These are phyloP conservation scores for Lepidurus packardi DNA, from an alignment of 1,140 invertebrate species.

Conservation along the genomic window DNA sequence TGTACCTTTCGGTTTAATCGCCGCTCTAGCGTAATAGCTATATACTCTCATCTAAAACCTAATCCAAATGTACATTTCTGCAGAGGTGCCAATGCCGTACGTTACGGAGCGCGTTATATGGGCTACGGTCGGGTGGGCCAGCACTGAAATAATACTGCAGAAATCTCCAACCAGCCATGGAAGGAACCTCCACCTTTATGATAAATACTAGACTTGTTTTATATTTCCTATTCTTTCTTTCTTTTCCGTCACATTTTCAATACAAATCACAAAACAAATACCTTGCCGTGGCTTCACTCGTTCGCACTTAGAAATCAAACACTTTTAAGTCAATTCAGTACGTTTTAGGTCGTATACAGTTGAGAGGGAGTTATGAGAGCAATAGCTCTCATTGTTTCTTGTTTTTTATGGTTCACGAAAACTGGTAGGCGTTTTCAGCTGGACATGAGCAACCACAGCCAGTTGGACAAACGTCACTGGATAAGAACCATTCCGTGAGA, in stretches of 20 bases:
- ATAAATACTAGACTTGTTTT: no score
- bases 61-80: not conserved
- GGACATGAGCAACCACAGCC: constrained; percentile 87
- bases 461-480: constrained; percentile 60
- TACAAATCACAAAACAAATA: no score
- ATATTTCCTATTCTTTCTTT: no score
- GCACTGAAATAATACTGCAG: not conserved
- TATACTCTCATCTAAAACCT: not conserved
- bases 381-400: no score
- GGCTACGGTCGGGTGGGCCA: not conserved
- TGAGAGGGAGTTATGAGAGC: no score
- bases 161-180: no score
- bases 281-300: no score
- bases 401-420: not conserved
- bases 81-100: not conserved
- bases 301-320: no score
- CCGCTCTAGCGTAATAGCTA: not conserved
- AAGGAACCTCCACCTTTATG: no score
- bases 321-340: no score
- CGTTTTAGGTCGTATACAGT: no score
- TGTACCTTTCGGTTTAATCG: not conserved
- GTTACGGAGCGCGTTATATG: constrained; percentile 7
- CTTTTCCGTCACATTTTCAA: no score
- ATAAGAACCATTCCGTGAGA: constrained; percentile 70
- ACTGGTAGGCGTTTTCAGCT: constrained; percentile 48